These are phyloP conservation scores for Helarctos malayanus DNA, from an alignment of 2,797 vertebrate genomes.

Conservation along the genomic window DNA sequence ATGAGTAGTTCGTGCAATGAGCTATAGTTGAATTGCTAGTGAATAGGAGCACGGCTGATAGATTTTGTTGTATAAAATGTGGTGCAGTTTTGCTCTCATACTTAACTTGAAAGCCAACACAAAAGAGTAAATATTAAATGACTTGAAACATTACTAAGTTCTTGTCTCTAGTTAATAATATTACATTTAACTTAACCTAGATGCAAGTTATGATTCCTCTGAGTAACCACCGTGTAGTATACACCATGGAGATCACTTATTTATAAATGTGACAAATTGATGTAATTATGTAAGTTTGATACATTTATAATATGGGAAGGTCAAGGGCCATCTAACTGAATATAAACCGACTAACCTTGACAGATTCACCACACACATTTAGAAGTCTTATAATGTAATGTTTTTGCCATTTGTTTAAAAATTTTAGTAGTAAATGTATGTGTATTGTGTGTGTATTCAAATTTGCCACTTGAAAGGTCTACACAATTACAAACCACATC, in stretches of 20 bases:
- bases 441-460: not conserved
- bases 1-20: not conserved
- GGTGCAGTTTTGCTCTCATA: not conserved
- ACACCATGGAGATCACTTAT: not conserved
- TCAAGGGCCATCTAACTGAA: not conserved
- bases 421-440: not conserved
- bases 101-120: not conserved
- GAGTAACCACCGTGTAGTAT: not conserved
- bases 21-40: not conserved
- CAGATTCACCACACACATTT: not conserved
- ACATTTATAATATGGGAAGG: not conserved
- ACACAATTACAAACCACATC: not conserved
- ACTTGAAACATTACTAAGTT: not conserved
- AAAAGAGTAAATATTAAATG: not conserved
- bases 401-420: not conserved
- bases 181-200: not conserved
- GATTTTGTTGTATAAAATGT: not conserved
- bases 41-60: not conserved
- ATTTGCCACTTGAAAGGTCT: not conserved
- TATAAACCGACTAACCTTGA: not conserved
- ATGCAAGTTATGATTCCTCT: not conserved
- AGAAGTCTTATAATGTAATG: not conserved
- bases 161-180: not conserved
- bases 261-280: not conserved
- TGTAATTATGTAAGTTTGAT: not conserved